phyloP scores from a whole-genome alignment of 2,888 invertebrate species.

The Argyresthia albistria region DNA sequence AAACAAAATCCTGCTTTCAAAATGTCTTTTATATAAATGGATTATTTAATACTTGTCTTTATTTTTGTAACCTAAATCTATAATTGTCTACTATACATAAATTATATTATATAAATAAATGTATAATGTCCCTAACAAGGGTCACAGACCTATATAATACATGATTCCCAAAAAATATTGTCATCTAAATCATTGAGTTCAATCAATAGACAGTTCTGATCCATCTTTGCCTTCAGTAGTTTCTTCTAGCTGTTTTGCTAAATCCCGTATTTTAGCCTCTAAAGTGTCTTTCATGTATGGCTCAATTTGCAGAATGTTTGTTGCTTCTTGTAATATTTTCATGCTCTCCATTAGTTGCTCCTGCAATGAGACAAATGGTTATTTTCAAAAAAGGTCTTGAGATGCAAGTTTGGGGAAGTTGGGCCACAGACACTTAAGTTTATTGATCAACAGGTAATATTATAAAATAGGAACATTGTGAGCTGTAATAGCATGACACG shows the following conservation, averaged over 20 bases:
- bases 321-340: constrained; percentile 71
- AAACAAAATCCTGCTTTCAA: not conserved
- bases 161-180: no score
- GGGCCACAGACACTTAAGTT: no score
- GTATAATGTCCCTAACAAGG: no score
- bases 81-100: not conserved
- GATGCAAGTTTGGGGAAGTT: not conserved
- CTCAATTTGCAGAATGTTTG: constrained; percentile 72
- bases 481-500: no score
- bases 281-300: constrained; percentile 69
- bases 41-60: not conserved
- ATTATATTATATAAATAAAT: no score
- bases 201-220: constrained; percentile 14
- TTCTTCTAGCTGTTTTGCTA: constrained; percentile 1
- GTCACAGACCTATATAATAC: no score
- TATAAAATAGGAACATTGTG: no score
- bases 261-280: constrained; percentile 54
- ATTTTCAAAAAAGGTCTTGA: not conserved
- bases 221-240: constrained; percentile 12
- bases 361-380: constrained; percentile 29
- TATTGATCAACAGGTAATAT: no score
- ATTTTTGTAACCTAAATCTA: no score
- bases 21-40: not conserved
- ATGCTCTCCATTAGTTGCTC: constrained; percentile 70
- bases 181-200: not conserved